Percentiles rank a stretch among this genome's conserved stretches.
Evolutionary conservation across 2,888 invertebrate genomes (phyloP).

Genomic region (Gasteruption jaculator): DNA sequence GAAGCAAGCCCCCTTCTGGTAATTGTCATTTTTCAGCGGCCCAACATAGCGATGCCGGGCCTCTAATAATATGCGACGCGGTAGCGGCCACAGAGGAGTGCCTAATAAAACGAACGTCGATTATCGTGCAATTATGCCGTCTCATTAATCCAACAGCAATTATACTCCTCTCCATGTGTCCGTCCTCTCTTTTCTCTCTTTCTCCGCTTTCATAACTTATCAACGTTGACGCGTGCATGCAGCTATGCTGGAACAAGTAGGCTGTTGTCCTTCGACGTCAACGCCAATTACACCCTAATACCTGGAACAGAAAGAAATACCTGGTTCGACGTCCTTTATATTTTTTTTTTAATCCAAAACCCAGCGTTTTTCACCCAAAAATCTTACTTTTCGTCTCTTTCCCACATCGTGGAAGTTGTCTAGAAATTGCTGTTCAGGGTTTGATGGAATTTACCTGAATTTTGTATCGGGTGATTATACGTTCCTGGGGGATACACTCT

Average conservation of each 20-base stretch:
- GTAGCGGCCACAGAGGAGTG: slow-evolving; percentile 19
- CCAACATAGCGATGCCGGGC: slow-evolving; percentile 37
- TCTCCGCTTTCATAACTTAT: slow-evolving; percentile 41
- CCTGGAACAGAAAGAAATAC: slow-evolving; percentile 31
- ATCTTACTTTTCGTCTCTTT: too few relatives aligned
- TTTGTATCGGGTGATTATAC: too few relatives aligned
- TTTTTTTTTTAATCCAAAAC: too few relatives aligned
- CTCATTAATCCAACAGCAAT: slow-evolving; percentile 50
- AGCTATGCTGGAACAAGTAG: slow-evolving; percentile 34
- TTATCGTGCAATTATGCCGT: slow-evolving; percentile 51
- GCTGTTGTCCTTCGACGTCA: slow-evolving; percentile 22
- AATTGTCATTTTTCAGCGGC: slow-evolving; percentile 47
- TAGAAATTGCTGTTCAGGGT: too few relatives aligned
- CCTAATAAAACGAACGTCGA: slow-evolving; percentile 48
- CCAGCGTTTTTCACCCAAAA: too few relatives aligned
- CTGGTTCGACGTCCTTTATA: too few relatives aligned
- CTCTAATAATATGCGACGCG: slow-evolving; percentile 44
- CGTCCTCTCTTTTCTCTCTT: slow-evolving; percentile 17
- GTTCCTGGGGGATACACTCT: too few relatives aligned
- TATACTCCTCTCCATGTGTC: slow-evolving; percentile 26
- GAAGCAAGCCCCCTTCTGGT: too few relatives aligned
- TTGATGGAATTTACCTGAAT: too few relatives aligned
- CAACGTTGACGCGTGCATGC: slow-evolving; percentile 36
- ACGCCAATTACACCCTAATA: slow-evolving; percentile 36
- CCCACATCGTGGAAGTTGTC: too few relatives aligned